Evolutionary conservation across 2,113 vertebrate species (phyloP), one percentile per base, ranked within the genome.

Genomic region (Falco punctatus): DNA sequence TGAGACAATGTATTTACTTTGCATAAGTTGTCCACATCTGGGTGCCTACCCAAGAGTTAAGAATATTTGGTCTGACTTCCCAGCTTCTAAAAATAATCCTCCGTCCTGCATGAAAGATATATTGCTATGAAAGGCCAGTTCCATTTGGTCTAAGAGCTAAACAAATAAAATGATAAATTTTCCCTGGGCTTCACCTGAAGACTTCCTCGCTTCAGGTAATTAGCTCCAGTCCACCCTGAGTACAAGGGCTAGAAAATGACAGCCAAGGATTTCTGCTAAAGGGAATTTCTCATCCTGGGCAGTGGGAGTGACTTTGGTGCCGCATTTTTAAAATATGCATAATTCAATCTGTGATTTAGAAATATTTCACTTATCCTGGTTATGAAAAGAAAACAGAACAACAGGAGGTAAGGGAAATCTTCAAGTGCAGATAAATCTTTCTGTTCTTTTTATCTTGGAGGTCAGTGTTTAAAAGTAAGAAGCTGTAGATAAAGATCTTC

Each of bases 391-490:
- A 81, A 75, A 42, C 26, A 59, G 44, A 90, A 71, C 35, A 91
- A 52, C 49, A 88, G 57, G 58, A 92, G 26, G 44, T 75, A 85
- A 67, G 52, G 52, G 70, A 79, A 51, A 55, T 88, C 80, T 75
- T 90, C 58, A 79, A 82, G 18, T 51, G 49, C 90, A 69, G 30
- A 65, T 88, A 90, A 72, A 88, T 91, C 54, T 85, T 78, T 49
- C 28, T 86, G 48, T 65, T 93, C 81, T 89, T 94, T 58, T 1
- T 91, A 57, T 77, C 80, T 92, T 91, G 64, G 81, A 97, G 86
- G 86, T 96, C 88, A 91, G 48, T 85, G 51, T 93, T 93, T 96
- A 90, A 90, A 93, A 90, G 82, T 52, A 85, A 90, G 83, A 86
- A 88, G 69, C 64, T 70, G 27, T 58, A 62, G 88, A 93, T 95